Evolutionary conservation across 2,888 invertebrate species (phyloP).

Genomic region (Lathronympha strigana): DNA sequence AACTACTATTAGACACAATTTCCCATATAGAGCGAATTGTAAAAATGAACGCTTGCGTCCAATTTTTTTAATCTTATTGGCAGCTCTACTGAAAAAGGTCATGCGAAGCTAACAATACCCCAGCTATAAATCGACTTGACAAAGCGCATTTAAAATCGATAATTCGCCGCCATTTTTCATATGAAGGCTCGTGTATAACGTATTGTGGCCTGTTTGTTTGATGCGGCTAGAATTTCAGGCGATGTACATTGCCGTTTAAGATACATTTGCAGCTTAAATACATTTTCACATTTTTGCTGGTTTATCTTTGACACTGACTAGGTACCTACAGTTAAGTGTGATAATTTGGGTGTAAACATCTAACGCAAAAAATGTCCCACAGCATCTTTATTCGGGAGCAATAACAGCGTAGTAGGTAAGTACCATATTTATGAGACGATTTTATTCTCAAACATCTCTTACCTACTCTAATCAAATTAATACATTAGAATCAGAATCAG

Average conservation of each 20-base stretch:
- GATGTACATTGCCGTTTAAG: slow-evolving; percentile 7
- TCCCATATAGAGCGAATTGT: too few relatives aligned
- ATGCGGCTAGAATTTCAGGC: background rate
- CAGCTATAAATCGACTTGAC: slow-evolving; percentile 27
- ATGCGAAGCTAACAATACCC: slow-evolving; percentile 11
- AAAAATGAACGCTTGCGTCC: too few relatives aligned
- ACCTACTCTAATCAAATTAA: too few relatives aligned
- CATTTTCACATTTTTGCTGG: background rate
- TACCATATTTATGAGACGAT: too few relatives aligned
- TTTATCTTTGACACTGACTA: background rate
- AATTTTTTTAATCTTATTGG: background rate
- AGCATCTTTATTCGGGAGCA: too few relatives aligned
- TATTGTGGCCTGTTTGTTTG: slow-evolving; percentile 44
- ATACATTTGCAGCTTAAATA: background rate
- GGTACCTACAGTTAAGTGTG: background rate
- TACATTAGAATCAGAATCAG: too few relatives aligned
- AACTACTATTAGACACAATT: too few relatives aligned
- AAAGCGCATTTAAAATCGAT: slow-evolving; percentile 48
- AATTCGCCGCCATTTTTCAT: slow-evolving; percentile 53
- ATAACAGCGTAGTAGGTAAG: too few relatives aligned
- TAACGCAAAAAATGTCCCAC: too few relatives aligned
- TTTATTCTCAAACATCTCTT: too few relatives aligned
- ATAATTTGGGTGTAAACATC: too few relatives aligned
- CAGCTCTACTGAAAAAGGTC: background rate
- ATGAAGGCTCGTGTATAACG: slow-evolving; percentile 47